phyloP scores from a whole-genome alignment of 2,888 invertebrate species.

The Synanthedon vespiformis region DNA sequence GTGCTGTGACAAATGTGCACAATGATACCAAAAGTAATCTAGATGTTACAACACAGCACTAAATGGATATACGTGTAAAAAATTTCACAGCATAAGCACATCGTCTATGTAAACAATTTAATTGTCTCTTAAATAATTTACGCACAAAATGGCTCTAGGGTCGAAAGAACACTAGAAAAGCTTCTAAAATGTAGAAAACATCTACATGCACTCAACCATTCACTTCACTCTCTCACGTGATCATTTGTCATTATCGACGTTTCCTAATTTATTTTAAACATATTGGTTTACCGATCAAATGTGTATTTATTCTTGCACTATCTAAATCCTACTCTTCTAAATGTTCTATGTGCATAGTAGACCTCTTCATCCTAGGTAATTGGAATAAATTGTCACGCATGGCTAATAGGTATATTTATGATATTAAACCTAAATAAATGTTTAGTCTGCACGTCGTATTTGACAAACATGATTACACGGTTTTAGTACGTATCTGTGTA shows the following conservation, averaged over 20 bases:
- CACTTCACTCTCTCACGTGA: slow-evolving; percentile 44
- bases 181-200: slow-evolving; percentile 29
- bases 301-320: slow-evolving; percentile 34
- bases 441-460: slow-evolving; percentile 68
- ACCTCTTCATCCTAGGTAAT: slow-evolving; percentile 31
- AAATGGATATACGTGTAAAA: neutral
- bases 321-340: slow-evolving; percentile 24
- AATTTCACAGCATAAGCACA: neutral
- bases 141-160: slow-evolving; percentile 61
- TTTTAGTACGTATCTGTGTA: slow-evolving; percentile 52
- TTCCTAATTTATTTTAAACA: slow-evolving; percentile 26
- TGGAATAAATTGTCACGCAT: slow-evolving; percentile 43
- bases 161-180: slow-evolving; percentile 34
- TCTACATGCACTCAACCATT: slow-evolving; percentile 41
- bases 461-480: slow-evolving; percentile 35
- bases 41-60: neutral
- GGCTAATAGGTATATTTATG: slow-evolving; percentile 49
- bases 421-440: slow-evolving; percentile 50
- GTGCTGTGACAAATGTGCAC: neutral
- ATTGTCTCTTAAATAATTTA: slow-evolving; percentile 8
- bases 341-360: slow-evolving; percentile 42
- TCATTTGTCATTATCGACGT: slow-evolving; percentile 46
- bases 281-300: slow-evolving; percentile 35
- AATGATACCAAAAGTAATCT: neutral
- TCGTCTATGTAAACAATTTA: neutral